phyloP scores from a whole-genome alignment of 2,888 invertebrate species.

The Atethmia centrago region DNA sequence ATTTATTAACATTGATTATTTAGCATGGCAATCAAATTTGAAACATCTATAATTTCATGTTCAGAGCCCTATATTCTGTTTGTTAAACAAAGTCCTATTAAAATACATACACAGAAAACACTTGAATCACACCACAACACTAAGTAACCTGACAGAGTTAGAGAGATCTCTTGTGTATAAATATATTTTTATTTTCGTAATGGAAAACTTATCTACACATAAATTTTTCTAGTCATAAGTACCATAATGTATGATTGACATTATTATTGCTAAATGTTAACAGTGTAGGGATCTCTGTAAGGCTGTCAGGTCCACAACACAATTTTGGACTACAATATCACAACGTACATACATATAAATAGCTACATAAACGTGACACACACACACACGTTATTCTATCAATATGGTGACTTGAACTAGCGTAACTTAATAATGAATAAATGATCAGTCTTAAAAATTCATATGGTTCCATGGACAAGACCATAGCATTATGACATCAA shows the following conservation, averaged over 20 bases:
- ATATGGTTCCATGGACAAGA: constrained; percentile 75
- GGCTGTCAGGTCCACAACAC: constrained; percentile 69
- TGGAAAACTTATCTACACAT: constrained; percentile 51
- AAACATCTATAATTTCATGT: constrained; percentile 39
- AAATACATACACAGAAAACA: constrained; percentile 63
- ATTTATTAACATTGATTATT: constrained; percentile 23
- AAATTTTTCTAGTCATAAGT: constrained; percentile 58
- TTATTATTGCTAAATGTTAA: constrained; percentile 67
- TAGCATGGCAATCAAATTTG: constrained; percentile 1
- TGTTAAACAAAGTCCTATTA: constrained; percentile 52
- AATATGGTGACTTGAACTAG: constrained; percentile 87
- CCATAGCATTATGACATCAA: constrained; percentile 78
- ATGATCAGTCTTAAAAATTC: constrained; percentile 89
- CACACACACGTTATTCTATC: constrained; percentile 70
- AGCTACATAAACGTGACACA: constrained; percentile 81
- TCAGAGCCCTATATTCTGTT: constrained; percentile 54
- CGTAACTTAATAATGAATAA: constrained; percentile 89
- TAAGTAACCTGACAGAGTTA: constrained; percentile 63
- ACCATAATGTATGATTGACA: constrained; percentile 57
- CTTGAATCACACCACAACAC: constrained; percentile 65
- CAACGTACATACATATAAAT: constrained; percentile 82
- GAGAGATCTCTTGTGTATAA: constrained; percentile 67
- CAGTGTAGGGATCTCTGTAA: constrained; percentile 74
- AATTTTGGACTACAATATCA: constrained; percentile 70
- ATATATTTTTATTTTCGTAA: constrained; percentile 51